Evolutionary conservation across 1,140 invertebrate species (phyloP), one percentile per base, ranked within the genome.

Genomic region (Pissodes strobi): DNA sequence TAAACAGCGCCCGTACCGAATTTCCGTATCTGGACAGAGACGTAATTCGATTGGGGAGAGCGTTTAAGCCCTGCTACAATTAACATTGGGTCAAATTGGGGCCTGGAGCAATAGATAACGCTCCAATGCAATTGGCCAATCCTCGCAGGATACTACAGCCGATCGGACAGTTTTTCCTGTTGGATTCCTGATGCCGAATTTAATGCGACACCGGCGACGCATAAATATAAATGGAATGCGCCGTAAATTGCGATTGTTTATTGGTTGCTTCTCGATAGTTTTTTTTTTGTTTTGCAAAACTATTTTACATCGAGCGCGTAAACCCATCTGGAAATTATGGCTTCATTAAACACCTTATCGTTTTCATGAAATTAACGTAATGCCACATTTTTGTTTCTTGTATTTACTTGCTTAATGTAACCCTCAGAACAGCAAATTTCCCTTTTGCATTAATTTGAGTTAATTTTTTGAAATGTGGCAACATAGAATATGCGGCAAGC

Each of bases 221-320:
- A 64, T 64, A 64, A 64, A 64, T 64, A 64, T 64, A 64, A 64
- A 56, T 56, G 51, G 51, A 52, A 57, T 30, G 19, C 27, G 52
- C 30, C 34, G 51, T 64, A 64, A 64, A 64, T 64, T 64, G 10
- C 41, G 19, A 64, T 55, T 64, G 51, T 55, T 64, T 56, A 55
- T 64, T 64, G 55, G 38, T n/a, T n/a, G n/a, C n/a, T n/a, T n/a
- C n/a, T n/a, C n/a, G n/a, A n/a, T n/a, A n/a, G n/a, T n/a, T n/a
- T n/a, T n/a, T n/a, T n/a, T n/a, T n/a, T n/a, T n/a, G n/a, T n/a
- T n/a, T n/a, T n/a, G n/a, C n/a, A n/a, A n/a, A n/a, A n/a, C n/a
- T n/a, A n/a, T n/a, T n/a, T n/a, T n/a, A n/a, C n/a, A n/a, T n/a
- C n/a, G n/a, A n/a, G n/a, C n/a, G n/a, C n/a, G n/a, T n/a, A n/a